Evolutionary conservation across 2,888 invertebrate species (phyloP).

Genomic region (Arctia plantaginis): DNA sequence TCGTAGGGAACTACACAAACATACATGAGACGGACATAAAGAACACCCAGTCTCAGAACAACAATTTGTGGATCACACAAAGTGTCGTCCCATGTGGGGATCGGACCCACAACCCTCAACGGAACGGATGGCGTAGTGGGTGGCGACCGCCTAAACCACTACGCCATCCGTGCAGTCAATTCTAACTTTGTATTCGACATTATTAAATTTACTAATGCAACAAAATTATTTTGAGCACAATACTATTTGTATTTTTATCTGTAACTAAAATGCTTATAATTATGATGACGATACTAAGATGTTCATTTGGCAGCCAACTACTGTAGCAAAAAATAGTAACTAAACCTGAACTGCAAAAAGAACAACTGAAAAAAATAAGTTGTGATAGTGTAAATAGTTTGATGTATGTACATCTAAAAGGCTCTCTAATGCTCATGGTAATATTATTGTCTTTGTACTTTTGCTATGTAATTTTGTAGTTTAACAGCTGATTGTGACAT

Average conservation of each 20-base stretch:
- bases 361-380: conserved; percentile 19
- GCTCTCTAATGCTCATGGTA: conserved; percentile 25
- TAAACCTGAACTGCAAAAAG: conserved; percentile 20
- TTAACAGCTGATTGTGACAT: conserved; percentile 56
- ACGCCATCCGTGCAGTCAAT: no score
- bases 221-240: not conserved
- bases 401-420: conserved; percentile 9
- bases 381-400: conserved; percentile 12
- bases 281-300: not conserved
- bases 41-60: no score
- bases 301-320: not conserved
- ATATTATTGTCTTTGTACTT: conserved; percentile 36
- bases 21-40: no score
- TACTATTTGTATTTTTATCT: no score
- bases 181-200: no score
- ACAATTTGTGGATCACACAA: no score
- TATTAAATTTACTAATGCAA: not conserved
- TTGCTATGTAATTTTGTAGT: conserved; percentile 31
- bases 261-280: not conserved
- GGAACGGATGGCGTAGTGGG: no score
- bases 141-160: no score
- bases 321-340: not conserved
- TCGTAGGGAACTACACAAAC: no score
- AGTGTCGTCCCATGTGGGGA: no score
- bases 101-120: no score